Conservation (phyloP, 1,140 invertebrate species). For the Eumaeus atala region DNA sequence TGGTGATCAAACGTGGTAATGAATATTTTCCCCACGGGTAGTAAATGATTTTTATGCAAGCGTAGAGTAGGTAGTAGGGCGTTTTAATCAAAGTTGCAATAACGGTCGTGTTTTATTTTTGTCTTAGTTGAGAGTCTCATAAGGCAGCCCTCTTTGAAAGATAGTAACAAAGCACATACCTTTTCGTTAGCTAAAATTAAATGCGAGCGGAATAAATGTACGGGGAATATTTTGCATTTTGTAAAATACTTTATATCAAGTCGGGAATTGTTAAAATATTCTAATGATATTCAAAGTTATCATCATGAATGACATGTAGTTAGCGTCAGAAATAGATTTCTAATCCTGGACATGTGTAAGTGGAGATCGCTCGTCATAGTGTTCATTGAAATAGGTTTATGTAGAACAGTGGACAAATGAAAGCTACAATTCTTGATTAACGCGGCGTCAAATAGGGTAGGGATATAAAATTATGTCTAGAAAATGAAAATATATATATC, state of each 20-base stretch:
- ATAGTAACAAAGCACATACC: conserved; percentile 41
- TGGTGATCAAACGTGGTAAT: neutral
- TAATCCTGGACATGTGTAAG: too few relatives aligned
- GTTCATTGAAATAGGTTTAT: neutral
- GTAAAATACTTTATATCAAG: conserved; percentile 14
- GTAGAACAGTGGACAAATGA: neutral
- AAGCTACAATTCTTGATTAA: too few relatives aligned
- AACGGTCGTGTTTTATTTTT: conserved; percentile 43
- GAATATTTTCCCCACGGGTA: conserved; percentile 1
- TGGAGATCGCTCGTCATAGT: too few relatives aligned
- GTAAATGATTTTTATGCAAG: conserved; percentile 32
- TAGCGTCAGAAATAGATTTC: too few relatives aligned
- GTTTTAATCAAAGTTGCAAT: conserved; percentile 43
- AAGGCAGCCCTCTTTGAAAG: conserved; percentile 42
- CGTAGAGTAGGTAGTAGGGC: conserved; percentile 21
- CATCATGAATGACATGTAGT: neutral
- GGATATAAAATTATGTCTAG: too few relatives aligned
- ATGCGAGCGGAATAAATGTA: conserved; percentile 29
- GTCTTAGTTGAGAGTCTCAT: conserved; percentile 43
- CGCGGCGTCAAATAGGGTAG: too few relatives aligned
- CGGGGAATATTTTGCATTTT: conserved; percentile 28
- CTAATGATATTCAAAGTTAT: conserved; percentile 4
- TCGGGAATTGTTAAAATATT: conserved; percentile 7
- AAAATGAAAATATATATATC: too few relatives aligned
- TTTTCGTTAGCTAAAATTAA: conserved; percentile 41